phyloP scores from a whole-genome alignment of 2,113 vertebrate species.

The Oreocharis arfaki region DNA sequence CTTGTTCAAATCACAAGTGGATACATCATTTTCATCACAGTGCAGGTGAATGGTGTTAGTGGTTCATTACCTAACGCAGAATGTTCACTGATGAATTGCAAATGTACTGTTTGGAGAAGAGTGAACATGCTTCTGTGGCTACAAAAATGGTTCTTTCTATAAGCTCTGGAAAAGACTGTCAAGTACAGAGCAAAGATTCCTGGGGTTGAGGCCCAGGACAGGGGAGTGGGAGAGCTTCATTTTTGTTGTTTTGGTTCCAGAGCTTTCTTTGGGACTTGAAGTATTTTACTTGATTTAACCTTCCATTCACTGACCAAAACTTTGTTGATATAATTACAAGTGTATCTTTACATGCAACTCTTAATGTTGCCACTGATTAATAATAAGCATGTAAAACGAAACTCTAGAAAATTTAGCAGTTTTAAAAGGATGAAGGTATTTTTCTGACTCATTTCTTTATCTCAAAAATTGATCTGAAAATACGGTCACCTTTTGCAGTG shows the following conservation, averaged over 20 bases:
- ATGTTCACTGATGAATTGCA: constrained; percentile 42
- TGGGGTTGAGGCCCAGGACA: background rate
- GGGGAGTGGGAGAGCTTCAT: background rate
- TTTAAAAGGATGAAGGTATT: background rate
- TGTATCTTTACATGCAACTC: background rate
- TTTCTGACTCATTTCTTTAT: background rate
- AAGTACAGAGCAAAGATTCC: background rate
- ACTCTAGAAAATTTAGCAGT: background rate
- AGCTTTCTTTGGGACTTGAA: background rate
- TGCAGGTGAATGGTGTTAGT: constrained; percentile 58
- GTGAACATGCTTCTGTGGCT: background rate
- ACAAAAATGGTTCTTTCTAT: background rate
- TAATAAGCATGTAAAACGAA: background rate
- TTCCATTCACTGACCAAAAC: background rate
- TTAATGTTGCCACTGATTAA: background rate
- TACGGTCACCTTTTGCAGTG: background rate
- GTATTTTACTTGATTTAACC: background rate
- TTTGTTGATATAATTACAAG: background rate
- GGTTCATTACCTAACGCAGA: constrained; percentile 48
- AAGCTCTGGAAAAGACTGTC: background rate
- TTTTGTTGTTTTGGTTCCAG: background rate
- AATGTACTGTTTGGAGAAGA: background rate
- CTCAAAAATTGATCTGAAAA: background rate
- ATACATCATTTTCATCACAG: constrained; percentile 33
- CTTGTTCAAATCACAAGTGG: constrained; percentile 44